Conservation (phyloP, 2,797 vertebrate genomes). For the Rousettus madagascariensis region DNA sequence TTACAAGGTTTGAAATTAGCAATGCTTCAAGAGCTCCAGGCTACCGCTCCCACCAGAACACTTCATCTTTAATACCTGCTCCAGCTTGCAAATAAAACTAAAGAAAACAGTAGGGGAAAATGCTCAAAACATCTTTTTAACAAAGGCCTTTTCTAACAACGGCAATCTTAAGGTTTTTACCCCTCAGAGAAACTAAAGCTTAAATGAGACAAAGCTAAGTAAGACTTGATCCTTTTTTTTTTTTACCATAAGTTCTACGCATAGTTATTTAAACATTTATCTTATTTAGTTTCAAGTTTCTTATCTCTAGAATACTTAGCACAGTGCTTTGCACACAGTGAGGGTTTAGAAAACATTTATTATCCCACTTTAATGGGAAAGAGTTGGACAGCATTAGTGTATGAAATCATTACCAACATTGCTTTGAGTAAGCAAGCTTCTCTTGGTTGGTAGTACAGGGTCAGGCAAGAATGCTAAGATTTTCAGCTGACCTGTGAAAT, state of each 20-base stretch:
- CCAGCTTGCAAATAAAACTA: constrained; percentile 71
- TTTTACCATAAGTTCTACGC: not conserved
- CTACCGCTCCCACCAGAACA: constrained; percentile 70
- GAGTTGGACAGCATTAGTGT: not conserved
- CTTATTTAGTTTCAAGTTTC: constrained; percentile 42
- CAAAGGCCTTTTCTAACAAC: constrained; percentile 64
- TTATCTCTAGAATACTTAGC: constrained; percentile 38
- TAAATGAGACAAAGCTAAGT: constrained; percentile 49
- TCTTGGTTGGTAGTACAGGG: not conserved
- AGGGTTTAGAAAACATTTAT: constrained; percentile 22
- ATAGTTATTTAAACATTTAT: constrained; percentile 5
- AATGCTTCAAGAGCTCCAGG: constrained; percentile 65
- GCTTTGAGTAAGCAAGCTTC: not conserved
- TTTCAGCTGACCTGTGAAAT: not conserved
- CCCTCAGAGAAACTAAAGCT: constrained; percentile 30
- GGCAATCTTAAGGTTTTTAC: constrained; percentile 14
- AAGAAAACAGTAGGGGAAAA: constrained; percentile 69
- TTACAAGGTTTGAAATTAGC: constrained; percentile 81
- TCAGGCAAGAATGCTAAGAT: not conserved
- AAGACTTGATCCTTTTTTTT: not conserved
- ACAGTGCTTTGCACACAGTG: not conserved
- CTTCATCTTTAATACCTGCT: constrained; percentile 75
- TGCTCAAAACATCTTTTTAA: constrained; percentile 61
- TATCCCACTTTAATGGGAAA: not conserved
- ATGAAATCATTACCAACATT: not conserved